phyloP scores from a whole-genome alignment of 2,888 invertebrate species.

The Sminthurinus aureus region DNA sequence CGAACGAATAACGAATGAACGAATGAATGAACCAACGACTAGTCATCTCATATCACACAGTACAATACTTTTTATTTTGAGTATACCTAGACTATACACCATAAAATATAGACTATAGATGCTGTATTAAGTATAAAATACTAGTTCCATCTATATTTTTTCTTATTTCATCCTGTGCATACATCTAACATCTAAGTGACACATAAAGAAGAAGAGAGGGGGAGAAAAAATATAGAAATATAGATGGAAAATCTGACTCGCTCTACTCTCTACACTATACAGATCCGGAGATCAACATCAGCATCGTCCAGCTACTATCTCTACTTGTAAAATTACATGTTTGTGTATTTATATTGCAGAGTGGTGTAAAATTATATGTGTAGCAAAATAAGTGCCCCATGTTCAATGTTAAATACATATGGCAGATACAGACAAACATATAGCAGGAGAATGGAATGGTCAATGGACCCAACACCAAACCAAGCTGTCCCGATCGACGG shows the following conservation, averaged over 20 bases:
- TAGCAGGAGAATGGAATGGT: background rate
- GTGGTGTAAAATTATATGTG: no score
- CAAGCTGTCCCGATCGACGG: background rate
- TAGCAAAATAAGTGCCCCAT: no score
- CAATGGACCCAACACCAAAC: background rate
- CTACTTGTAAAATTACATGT: no score
- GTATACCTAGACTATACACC: no score
- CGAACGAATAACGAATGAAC: conserved; percentile 13
- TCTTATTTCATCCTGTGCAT: background rate
- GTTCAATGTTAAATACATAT: no score
- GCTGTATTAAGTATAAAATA: no score
- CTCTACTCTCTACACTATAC: no score
- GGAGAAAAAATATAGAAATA: background rate
- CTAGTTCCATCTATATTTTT: no score
- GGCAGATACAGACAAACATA: background rate
- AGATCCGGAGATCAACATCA: background rate
- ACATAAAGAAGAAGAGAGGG: background rate
- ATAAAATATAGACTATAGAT: no score
- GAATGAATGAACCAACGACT: background rate
- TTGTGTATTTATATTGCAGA: no score
- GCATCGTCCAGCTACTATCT: no score
- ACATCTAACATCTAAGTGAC: background rate
- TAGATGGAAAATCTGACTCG: background rate
- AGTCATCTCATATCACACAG: background rate
- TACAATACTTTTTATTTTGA: no score